phyloP scores from a whole-genome alignment of 2,113 vertebrate genomes.

The Asarcornis scutulata region DNA sequence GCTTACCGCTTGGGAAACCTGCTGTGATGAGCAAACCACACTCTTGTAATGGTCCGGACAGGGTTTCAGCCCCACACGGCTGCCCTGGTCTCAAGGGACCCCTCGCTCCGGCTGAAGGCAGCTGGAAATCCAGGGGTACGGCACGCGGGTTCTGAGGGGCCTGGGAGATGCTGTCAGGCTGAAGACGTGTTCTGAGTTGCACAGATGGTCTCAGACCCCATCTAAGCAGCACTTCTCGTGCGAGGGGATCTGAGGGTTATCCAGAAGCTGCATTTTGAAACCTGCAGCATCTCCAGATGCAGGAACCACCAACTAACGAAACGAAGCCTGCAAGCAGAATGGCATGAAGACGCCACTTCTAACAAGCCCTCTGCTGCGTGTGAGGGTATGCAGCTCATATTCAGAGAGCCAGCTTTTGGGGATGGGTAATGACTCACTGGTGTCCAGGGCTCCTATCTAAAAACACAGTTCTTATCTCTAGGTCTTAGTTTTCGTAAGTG shows the following conservation, averaged over 20 bases:
- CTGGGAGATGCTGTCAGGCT: neutral
- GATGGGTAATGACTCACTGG: neutral
- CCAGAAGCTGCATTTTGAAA: neutral
- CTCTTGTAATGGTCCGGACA: neutral
- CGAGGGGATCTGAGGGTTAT: neutral
- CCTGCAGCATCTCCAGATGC: neutral
- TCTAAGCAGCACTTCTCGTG: neutral
- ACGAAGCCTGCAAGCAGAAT: neutral
- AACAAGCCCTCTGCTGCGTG: neutral
- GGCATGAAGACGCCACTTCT: neutral
- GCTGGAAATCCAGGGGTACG: neutral
- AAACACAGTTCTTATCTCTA: neutral
- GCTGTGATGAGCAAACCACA: neutral
- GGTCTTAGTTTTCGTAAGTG: slow-evolving; percentile 3
- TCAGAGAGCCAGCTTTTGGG: neutral
- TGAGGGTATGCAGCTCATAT: neutral
- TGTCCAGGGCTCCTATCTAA: neutral
- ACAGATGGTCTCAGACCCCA: neutral
- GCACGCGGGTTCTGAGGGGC: neutral
- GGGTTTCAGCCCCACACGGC: neutral
- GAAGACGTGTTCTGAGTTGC: neutral
- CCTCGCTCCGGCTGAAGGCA: neutral
- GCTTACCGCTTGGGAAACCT: neutral
- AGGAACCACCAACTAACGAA: neutral
- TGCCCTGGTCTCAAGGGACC: neutral